These are phyloP conservation scores for human DNA, from an alignment of 2,113 vertebrate species.

Conservation along the genomic window GRCh38 chr7:31188001-31188500, in stretches of 20 bases:
- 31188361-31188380: not conserved
- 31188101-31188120: not conserved
- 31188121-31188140: not conserved
- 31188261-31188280: not conserved
- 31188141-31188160: not conserved
- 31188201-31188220: not conserved
- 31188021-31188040: constrained; percentile 55
- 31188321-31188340: not conserved
- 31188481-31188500: not conserved
- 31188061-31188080: not conserved
- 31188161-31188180: not conserved
- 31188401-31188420: not conserved
- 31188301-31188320: not conserved
- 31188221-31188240: not conserved
- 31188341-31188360: not conserved
- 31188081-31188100: constrained; percentile 27
- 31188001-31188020: constrained; percentile 63
- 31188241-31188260: too few relatives aligned
- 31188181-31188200: not conserved
- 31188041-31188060: not conserved
- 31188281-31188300: not conserved
- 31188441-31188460: not conserved
- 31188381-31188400: not conserved
- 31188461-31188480: not conserved
- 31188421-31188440: constrained; percentile 13